Conservation (phyloP, 2,113 vertebrate genomes). For the Chloroceryle aenea region DNA sequence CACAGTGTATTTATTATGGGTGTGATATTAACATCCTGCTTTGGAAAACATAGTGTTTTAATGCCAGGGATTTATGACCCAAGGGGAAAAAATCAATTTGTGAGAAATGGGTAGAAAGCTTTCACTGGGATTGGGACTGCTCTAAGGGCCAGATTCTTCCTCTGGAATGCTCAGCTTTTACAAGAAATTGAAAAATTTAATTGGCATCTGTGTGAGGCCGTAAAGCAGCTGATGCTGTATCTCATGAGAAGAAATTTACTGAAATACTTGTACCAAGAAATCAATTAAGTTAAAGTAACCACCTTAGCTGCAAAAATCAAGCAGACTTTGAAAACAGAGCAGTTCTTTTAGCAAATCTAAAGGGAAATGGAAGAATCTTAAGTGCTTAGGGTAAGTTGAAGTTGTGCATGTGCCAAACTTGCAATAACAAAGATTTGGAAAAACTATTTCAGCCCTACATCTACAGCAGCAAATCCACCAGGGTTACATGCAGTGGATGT, state of each 20-base stretch:
- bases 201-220: background rate
- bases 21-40: background rate
- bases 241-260: background rate
- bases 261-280: background rate
- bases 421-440: background rate
- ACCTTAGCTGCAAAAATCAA: background rate
- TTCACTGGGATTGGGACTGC: background rate
- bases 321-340: background rate
- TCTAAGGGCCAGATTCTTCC: background rate
- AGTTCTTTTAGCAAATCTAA: background rate
- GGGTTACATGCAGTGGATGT: background rate
- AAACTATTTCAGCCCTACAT: too few relatives aligned
- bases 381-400: background rate
- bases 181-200: background rate
- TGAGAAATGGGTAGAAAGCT: background rate
- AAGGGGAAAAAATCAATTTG: background rate
- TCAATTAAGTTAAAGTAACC: background rate
- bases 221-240: background rate
- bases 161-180: background rate
- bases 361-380: background rate
- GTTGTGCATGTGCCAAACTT: background rate
- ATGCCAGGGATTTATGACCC: background rate
- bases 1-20: rapidly evolving
- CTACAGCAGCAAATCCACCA: background rate
- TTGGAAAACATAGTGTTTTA: background rate